A percentile compares a stretch with the other conserved stretches of the same genome.
phyloP scores from a whole-genome alignment of 2,888 invertebrate genomes.

The Sesamia inferens region DNA sequence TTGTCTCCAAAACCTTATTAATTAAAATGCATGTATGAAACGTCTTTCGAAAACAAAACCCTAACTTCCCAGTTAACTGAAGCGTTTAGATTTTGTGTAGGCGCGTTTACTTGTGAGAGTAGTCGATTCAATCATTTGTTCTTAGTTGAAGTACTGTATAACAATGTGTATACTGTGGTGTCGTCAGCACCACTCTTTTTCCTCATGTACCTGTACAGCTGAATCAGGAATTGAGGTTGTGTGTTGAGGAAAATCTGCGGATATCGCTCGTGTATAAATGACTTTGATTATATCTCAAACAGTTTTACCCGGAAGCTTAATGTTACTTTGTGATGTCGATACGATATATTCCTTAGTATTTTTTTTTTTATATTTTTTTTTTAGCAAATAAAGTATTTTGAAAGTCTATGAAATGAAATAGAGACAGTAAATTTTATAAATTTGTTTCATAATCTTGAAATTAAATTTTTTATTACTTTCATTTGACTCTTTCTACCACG shows the following conservation, averaged over 20 bases:
- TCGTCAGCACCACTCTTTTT: constrained; percentile 47
- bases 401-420: too few species aligned
- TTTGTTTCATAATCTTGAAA: too few species aligned
- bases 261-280: constrained; percentile 20
- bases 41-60: neutral
- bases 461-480: too few species aligned
- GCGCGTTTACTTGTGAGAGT: neutral
- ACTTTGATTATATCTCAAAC: constrained; percentile 6
- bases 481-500: too few species aligned
- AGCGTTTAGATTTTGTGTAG: neutral
- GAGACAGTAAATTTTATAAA: too few species aligned
- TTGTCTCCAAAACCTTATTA: neutral
- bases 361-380: neutral
- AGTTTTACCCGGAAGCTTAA: constrained; percentile 3
- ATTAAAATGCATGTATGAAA: neutral
- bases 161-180: neutral
- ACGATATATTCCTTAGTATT: neutral
- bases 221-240: constrained; percentile 18
- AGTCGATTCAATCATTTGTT: neutral
- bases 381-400: too few species aligned
- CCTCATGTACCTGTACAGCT: constrained; percentile 39
- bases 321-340: constrained; percentile 6
- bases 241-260: constrained; percentile 21
- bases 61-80: neutral
- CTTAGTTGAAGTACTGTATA: neutral